Evolutionary conservation across 2,113 vertebrate species (phyloP).

Genomic region (Corynorhinus townsendii): DNA sequence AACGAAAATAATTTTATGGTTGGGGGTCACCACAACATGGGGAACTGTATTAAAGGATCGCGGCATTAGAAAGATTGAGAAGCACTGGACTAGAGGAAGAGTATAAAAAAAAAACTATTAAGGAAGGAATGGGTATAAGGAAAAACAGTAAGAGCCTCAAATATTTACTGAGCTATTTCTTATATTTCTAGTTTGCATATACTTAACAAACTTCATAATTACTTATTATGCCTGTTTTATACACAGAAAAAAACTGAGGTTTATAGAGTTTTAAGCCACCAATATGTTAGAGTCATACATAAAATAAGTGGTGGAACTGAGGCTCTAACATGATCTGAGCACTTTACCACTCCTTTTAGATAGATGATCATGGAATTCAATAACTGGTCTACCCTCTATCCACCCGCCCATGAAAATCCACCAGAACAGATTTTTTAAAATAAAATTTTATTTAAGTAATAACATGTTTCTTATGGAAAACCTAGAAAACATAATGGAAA

Average conservation of each 20-base stretch:
- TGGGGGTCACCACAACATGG: too few species aligned
- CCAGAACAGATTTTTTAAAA: not conserved
- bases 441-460: slow-evolving; percentile 8
- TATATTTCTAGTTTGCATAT: not conserved
- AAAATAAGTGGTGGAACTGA: not conserved
- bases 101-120: not conserved
- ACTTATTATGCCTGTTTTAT: not conserved
- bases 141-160: not conserved
- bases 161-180: not conserved
- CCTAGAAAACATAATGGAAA: slow-evolving; percentile 16
- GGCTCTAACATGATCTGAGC: not conserved
- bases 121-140: not conserved
- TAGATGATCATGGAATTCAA: not conserved
- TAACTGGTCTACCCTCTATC: not conserved
- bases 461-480: slow-evolving; percentile 15
- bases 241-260: not conserved
- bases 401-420: not conserved
- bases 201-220: not conserved
- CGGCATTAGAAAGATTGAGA: too few species aligned
- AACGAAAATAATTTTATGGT: too few species aligned
- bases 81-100: not conserved
- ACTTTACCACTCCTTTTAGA: not conserved
- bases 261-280: not conserved
- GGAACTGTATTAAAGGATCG: too few species aligned
- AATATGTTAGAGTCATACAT: not conserved